Base-by-base conservation (phyloP, 2,797 vertebrate genomes). In the Enteromius paludinosus region DNA sequence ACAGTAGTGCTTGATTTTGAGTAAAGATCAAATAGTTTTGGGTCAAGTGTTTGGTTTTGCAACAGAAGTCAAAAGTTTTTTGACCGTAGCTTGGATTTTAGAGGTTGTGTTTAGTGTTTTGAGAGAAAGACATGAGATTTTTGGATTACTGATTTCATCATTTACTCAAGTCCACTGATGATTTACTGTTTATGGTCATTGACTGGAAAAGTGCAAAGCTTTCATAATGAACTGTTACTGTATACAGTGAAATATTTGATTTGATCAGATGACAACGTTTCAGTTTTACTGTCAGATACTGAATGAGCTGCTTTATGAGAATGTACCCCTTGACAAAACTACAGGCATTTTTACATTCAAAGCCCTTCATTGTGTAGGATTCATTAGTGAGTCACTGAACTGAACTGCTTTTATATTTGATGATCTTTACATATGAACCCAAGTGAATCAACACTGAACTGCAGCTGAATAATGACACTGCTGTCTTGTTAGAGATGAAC, bases 361-460 rank as follows among this genome's bases (percentile, higher is more conserved):
- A 45, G 45, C 45, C 4, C 45, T 45, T 45, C 45, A 15, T 45
- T 45, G 45, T 45, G 45, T 45, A 15, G 4, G 45, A 30, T 30
- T 30, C 28, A 30, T 30, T 30, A 30, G 28, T 30, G 28, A 17
- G 47, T 17, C 45, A 5, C 45, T 47, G 45, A 47, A 47, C 45
- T 20, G 49, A 52, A 52, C 49, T 8, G 18, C 17, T 7, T 18
- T 54, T 23, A 56, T 56, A n/a, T 23, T 23, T 56, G 52, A 56
- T 23, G n/a, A 56, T 3, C 52, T 54, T 54, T n/a, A n/a, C 52
- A 10, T 1, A 54, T n/a, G 52, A 54, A 11, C 20, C n/a, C 8
- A 56, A 56, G 52, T 54, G 52, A 54, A 54, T 56, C 52, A n/a
- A 56, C 49, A 54, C 49, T 54, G 18, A 54, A n/a, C 52, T 54